Evolutionary conservation across 1,140 invertebrate genomes (phyloP).

Genomic region (Kradibia gibbosae): DNA sequence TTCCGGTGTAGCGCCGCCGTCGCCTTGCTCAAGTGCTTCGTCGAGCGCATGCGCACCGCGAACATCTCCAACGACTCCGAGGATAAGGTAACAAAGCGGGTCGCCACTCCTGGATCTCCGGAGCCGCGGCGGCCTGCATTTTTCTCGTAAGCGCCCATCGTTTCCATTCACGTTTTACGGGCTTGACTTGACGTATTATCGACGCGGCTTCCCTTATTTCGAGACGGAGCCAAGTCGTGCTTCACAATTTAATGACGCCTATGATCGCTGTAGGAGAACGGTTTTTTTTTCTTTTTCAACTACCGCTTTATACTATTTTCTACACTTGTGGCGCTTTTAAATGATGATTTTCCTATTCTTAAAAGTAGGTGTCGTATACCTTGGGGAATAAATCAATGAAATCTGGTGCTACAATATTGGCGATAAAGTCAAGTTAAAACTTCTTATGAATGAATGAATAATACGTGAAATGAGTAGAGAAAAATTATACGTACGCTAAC

Average conservation of each 20-base stretch:
- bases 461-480: neutral
- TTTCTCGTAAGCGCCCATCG: neutral
- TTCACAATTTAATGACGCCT: too few relatives aligned
- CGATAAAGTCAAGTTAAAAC: neutral
- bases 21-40: slow-evolving; percentile 75
- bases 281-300: too few relatives aligned
- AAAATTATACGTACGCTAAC: too few relatives aligned
- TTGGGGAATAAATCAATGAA: neutral
- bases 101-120: neutral
- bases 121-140: neutral
- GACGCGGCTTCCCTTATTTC: too few relatives aligned
- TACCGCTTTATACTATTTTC: too few relatives aligned
- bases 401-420: neutral
- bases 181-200: too few relatives aligned
- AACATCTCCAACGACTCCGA: neutral
- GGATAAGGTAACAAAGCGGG: slow-evolving; percentile 2
- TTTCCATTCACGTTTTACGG: too few relatives aligned
- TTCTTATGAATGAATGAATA: neutral
- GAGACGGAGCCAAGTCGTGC: too few relatives aligned
- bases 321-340: too few relatives aligned
- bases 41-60: slow-evolving; percentile 54
- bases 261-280: too few relatives aligned
- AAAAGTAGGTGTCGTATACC: neutral
- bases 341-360: too few relatives aligned
- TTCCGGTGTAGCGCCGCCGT: slow-evolving; percentile 78